Conservation (phyloP, 2,113 vertebrate species). For the Paramisgurnus dabryanus region DNA sequence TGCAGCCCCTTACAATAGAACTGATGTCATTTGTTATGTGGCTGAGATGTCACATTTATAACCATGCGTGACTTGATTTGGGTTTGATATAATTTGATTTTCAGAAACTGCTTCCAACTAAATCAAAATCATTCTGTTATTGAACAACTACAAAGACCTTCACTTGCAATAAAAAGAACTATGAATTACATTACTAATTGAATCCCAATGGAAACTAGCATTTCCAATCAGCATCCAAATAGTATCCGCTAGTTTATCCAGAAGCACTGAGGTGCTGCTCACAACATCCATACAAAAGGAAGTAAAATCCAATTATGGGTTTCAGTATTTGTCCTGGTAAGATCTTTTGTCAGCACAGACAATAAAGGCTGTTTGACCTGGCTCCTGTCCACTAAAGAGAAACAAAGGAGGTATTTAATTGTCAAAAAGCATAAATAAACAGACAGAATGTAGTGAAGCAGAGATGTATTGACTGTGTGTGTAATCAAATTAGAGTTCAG, state of each 20-base stretch:
- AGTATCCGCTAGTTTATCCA: constrained; percentile 1
- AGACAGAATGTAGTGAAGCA: neutral
- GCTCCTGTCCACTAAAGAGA: constrained; percentile 13
- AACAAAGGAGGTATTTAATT: neutral
- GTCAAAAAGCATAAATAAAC: constrained; percentile 1
- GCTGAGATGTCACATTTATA: neutral
- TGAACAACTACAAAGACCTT: neutral
- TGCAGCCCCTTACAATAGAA: neutral
- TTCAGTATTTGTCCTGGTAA: constrained; percentile 30
- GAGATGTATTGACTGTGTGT: constrained; percentile 4
- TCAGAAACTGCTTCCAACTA: neutral
- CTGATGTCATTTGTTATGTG: neutral
- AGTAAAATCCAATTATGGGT: neutral
- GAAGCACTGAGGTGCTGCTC: neutral
- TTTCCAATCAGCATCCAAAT: neutral
- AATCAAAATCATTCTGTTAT: neutral
- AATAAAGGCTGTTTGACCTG: neutral
- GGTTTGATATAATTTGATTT: neutral
- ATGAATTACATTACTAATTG: constrained; percentile 35
- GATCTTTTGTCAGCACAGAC: neutral
- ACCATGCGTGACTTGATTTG: neutral
- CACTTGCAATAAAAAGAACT: constrained; percentile 20
- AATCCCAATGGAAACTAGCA: constrained; percentile 19
- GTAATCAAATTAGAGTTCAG: constrained; percentile 26
- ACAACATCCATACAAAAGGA: constrained; percentile 1